Evolutionary conservation across 2,888 invertebrate genomes (phyloP), one percentile per base, ranked within the genome.

Genomic region (Agonopterix heracliana): DNA sequence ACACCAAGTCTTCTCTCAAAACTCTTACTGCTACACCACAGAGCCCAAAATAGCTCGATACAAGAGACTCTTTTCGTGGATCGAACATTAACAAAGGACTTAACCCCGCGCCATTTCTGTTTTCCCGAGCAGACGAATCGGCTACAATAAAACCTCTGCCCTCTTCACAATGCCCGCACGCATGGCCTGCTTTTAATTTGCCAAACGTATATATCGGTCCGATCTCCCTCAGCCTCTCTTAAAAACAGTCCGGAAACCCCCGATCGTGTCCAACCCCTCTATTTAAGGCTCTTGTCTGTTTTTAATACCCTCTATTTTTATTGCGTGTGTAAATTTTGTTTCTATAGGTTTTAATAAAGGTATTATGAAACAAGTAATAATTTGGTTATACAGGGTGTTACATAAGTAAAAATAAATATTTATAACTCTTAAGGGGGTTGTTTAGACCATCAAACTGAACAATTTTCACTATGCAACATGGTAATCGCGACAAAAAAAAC

Each of bases 101-200:
- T 75, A 81, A 76, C 78, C 75, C 74, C 76, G 72, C 69, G 65
- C 81, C 83, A 85, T 86, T 87, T 76, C 84, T 78, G 82, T 81
- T 75, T 78, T 74, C 64, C 78, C 82, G 76, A 72, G 81, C 86
- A 82, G 80, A 83, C 76, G 78, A 81, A 87, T 84, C 83, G 84
- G 77, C 71, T 81, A 87, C 86, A 87, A 87, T 86, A 81, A 83
- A 82, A 44, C 70, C 74, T 71, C 60, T 77, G 68, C 66, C 66
- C 74, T 72, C 67, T 74, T 68, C 76, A 84, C 86, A 84, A 84
- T 81, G 72, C 72, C 62, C 56, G 70, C 68, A 78, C 84, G 87
- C 86, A 82, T 84, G 78, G 82, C 68, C 81, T 81, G 80, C 71
- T 88, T 87, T 87, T 88, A 87, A 88, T 88, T 87, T 87, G 74